A percentile compares a stretch with the other conserved stretches of the same genome.
Evolutionary conservation across 35 echinoderm and acorn worm genomes (phyloP).

Genomic region (Acanthaster planci): DNA sequence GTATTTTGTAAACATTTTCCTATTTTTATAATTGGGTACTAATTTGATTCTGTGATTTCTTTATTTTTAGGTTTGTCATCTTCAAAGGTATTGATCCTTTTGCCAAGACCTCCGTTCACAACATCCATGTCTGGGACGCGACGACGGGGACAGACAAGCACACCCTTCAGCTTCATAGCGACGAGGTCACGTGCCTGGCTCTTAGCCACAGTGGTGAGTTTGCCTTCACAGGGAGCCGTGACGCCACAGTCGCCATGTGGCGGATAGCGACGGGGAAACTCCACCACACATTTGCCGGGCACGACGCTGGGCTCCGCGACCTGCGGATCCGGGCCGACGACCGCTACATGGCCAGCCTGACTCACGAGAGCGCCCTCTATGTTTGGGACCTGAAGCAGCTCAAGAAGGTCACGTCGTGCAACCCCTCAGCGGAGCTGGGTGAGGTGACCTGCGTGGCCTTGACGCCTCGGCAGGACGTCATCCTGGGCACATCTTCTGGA

Average conservation of each 20-base stretch:
- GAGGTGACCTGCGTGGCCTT: conserved; percentile 27
- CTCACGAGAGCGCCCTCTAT: conserved; percentile 6
- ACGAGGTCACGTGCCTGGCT: conserved; percentile 13
- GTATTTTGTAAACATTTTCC: no score
- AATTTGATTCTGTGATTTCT: no score
- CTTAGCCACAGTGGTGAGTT: not conserved
- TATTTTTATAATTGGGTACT: no score
- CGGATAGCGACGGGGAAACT: not conserved
- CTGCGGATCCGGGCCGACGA: conserved; percentile 32
- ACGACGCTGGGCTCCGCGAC: not conserved
- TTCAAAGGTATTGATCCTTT: not conserved
- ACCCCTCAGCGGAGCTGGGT: conserved; percentile 5
- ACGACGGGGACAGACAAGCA: conserved; percentile 2
- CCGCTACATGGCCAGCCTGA: conserved; percentile 32
- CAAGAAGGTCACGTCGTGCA: not conserved
- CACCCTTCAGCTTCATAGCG: not conserved
- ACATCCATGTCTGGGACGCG: conserved; percentile 1
- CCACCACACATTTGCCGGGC: conserved; percentile 20
- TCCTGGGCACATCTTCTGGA: conserved; percentile 36
- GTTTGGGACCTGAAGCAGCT: conserved; percentile 18
- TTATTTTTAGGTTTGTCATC: not conserved
- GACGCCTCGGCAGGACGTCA: conserved; percentile 2
- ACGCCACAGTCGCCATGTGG: conserved; percentile 27
- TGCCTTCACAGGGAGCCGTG: conserved; percentile 43
- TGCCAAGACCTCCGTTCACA: conserved; percentile 1